Percentiles rank a stretch among this genome's conserved stretches.
phyloP scores from a whole-genome alignment of 2,113 vertebrate species.

The Eidolon helvum region DNA sequence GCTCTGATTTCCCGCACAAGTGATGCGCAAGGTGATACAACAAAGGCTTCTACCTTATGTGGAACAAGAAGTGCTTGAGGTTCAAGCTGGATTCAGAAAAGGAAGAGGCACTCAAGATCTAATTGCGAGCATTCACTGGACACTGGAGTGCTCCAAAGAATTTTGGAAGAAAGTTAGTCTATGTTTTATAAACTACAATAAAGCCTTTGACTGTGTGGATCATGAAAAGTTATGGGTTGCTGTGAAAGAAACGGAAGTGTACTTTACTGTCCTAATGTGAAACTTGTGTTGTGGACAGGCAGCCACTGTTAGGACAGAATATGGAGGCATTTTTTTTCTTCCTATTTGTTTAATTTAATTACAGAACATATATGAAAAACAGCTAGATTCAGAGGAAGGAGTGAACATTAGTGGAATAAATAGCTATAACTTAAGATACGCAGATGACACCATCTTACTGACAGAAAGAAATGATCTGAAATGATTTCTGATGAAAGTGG shows the following conservation, averaged over 20 bases:
- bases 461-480: neutral
- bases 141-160: neutral
- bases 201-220: neutral
- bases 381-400: neutral
- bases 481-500: neutral
- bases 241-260: neutral
- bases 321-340: neutral
- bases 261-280: neutral
- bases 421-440: neutral
- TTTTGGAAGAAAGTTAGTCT: neutral
- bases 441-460: neutral
- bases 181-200: neutral
- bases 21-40: neutral
- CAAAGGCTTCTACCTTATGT: neutral
- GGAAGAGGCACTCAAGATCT: no score
- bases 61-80: neutral
- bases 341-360: neutral
- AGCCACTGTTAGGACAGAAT: neutral
- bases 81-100: neutral
- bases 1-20: neutral
- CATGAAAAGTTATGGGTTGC: neutral
- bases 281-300: no score
- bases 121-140: no score
- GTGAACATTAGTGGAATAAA: neutral
- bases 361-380: neutral